Conservation (phyloP, 1,140 invertebrate species). For the Kradibia gibbosae region DNA sequence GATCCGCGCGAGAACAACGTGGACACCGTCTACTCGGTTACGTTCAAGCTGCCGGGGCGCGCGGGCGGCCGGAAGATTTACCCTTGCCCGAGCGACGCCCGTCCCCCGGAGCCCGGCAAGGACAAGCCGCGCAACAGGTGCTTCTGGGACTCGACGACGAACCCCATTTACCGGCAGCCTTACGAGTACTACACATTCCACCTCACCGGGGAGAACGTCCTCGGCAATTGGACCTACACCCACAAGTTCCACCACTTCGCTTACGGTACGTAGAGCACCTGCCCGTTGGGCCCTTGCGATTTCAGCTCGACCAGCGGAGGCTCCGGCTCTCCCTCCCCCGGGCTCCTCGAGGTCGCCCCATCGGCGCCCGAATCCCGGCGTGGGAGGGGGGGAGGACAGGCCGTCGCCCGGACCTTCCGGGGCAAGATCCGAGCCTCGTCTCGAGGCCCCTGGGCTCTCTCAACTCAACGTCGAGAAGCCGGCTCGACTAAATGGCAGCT, state of each 20-base stretch:
- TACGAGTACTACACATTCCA: constrained; percentile 75
- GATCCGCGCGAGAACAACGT: constrained; percentile 72
- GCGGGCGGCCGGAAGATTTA: constrained; percentile 60
- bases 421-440: too few relatives aligned
- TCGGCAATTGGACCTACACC: constrained; percentile 71
- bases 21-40: constrained; percentile 74
- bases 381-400: too few relatives aligned
- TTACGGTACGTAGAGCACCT: constrained; percentile 67
- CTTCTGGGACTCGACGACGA: constrained; percentile 74
- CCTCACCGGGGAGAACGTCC: constrained; percentile 73
- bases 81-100: constrained; percentile 59
- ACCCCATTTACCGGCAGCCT: constrained; percentile 76
- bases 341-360: background rate
- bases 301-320: background rate
- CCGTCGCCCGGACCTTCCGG: too few relatives aligned
- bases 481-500: too few relatives aligned
- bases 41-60: constrained; percentile 70
- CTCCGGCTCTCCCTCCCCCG: background rate
- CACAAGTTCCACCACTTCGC: constrained; percentile 77
- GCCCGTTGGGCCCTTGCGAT: background rate
- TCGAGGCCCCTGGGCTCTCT: too few relatives aligned
- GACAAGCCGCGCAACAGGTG: constrained; percentile 62
- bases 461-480: too few relatives aligned
- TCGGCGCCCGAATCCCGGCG: too few relatives aligned
- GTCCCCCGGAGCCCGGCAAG: constrained; percentile 41